These are phyloP conservation scores for Catharus minimus DNA, from an alignment of 2,113 vertebrate genomes.

Conservation along the genomic window DNA sequence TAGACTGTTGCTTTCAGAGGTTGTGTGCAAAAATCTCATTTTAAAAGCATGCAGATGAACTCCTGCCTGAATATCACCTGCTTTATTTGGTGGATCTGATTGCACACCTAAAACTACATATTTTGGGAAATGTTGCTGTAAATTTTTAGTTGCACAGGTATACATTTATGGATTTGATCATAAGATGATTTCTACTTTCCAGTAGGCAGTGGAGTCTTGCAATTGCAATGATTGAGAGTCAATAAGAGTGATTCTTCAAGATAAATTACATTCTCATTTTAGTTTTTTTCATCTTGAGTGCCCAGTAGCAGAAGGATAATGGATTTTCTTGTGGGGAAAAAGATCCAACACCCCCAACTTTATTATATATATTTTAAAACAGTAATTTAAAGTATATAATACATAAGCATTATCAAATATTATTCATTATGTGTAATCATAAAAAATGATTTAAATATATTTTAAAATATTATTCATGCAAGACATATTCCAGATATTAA, in stretches of 20 bases:
- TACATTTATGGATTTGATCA: background rate
- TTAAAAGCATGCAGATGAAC: background rate
- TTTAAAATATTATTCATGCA: background rate
- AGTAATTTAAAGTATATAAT: background rate
- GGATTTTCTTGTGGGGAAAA: accelerated
- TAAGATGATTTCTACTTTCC: background rate
- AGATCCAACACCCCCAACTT: background rate
- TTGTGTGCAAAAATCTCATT: background rate
- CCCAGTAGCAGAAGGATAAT: background rate
- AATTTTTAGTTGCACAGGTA: background rate
- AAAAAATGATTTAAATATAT: background rate
- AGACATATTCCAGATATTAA: background rate
- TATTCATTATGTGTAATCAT: accelerated
- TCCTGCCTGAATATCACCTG: background rate
- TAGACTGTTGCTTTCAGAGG: background rate
- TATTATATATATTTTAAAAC: background rate
- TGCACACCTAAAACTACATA: background rate
- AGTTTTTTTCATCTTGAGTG: background rate
- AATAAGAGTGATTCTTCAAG: background rate
- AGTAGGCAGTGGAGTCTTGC: background rate
- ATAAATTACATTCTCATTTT: background rate
- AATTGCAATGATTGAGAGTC: background rate
- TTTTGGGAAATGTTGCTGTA: background rate
- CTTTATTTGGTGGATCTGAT: background rate
- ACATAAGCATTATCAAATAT: background rate